phyloP scores from a whole-genome alignment of 2,797 vertebrate genomes.

The Threskiornis aethiopicus region DNA sequence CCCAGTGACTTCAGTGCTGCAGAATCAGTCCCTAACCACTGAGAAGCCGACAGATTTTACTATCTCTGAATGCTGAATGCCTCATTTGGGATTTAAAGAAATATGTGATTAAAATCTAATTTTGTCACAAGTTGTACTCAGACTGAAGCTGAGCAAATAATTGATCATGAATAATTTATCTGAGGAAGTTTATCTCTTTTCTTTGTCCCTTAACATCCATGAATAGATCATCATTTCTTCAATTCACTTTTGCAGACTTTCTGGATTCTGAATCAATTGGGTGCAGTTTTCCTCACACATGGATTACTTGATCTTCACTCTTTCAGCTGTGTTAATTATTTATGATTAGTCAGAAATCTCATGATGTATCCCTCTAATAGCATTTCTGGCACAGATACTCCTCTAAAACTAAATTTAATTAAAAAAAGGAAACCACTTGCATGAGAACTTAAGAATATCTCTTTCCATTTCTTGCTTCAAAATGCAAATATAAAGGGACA shows the following conservation, averaged over 20 bases:
- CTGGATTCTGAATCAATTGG: not conserved
- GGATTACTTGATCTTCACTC: not conserved
- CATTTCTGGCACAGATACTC: not conserved
- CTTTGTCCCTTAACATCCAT: constrained; percentile 33
- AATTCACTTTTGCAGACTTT: constrained; percentile 30
- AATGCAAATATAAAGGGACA: not conserved
- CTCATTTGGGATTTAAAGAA: constrained; percentile 55
- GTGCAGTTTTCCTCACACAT: not conserved
- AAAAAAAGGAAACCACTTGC: not conserved
- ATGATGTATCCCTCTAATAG: not conserved
- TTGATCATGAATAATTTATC: constrained; percentile 64
- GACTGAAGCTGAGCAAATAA: constrained; percentile 51
- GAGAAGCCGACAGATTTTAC: not conserved
- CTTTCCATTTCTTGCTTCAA: not conserved
- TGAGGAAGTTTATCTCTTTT: constrained; percentile 41
- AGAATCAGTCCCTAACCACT: not conserved
- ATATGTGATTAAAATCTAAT: constrained; percentile 66
- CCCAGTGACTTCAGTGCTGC: not conserved
- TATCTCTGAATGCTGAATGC: constrained; percentile 31
- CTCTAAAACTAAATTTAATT: not conserved
- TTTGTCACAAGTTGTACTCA: constrained; percentile 48
- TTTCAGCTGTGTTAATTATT: constrained; percentile 25
- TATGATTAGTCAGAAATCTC: not conserved
- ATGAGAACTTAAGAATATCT: not conserved
- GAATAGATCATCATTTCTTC: constrained; percentile 41